phyloP scores from a whole-genome alignment of 1,140 invertebrate genomes.

The Tetraneura akinire region DNA sequence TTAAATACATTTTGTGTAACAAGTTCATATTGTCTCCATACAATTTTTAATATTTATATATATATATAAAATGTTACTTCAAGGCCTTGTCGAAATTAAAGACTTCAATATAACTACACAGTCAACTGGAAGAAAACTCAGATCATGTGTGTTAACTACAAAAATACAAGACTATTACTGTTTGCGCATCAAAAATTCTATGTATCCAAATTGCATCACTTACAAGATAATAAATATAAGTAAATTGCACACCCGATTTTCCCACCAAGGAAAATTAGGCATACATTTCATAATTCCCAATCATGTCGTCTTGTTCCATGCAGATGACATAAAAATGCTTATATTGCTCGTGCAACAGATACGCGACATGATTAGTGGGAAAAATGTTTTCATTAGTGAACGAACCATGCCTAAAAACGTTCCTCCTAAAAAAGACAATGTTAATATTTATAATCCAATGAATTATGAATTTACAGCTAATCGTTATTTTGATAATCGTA shows the following conservation, averaged over 20 bases:
- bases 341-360: background rate
- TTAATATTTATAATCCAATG: background rate
- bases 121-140: background rate
- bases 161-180: background rate
- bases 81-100: background rate
- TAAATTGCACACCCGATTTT: background rate
- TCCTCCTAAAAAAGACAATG: background rate
- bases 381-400: background rate
- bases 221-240: background rate
- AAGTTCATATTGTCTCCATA: too few relatives aligned
- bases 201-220: background rate
- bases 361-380: background rate
- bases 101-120: too few relatives aligned
- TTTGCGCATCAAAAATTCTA: background rate
- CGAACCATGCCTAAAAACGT: background rate
- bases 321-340: background rate
- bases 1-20: too few relatives aligned
- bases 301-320: background rate
- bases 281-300: background rate
- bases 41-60: too few relatives aligned
- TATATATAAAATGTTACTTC: background rate
- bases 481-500: background rate
- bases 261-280: background rate
- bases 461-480: background rate
- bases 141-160: background rate